These are phyloP conservation scores for Melanostoma mellinum DNA, from an alignment of 2,888 invertebrate species.

Conservation along the genomic window DNA sequence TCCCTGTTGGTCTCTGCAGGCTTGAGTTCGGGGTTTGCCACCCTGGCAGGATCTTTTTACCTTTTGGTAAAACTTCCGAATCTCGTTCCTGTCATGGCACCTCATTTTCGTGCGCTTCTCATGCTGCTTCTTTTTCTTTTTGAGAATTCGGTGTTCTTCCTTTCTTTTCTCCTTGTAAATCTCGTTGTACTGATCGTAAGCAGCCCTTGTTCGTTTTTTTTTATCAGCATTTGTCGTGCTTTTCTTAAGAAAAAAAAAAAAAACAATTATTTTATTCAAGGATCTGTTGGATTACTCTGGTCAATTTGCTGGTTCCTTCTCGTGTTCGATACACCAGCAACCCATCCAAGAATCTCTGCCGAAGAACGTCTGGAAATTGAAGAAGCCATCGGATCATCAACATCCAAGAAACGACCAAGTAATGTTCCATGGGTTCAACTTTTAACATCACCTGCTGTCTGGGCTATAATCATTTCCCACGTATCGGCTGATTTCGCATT, in stretches of 20 bases:
- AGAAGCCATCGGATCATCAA: conserved; percentile 86
- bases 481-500: conserved; percentile 93
- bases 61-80: too few species aligned
- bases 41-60: too few species aligned
- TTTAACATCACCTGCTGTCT: conserved; percentile 88
- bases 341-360: conserved; percentile 90
- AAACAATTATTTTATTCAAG: conserved; percentile 77
- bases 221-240: too few species aligned
- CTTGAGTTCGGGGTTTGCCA: too few species aligned
- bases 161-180: too few species aligned
- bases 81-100: too few species aligned
- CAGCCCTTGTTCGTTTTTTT: too few species aligned
- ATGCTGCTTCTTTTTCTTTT: too few species aligned
- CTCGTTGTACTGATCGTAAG: too few species aligned
- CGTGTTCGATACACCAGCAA: conserved; percentile 90
- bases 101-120: too few species aligned
- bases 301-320: conserved; percentile 91
- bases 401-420: conserved; percentile 84
- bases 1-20: too few species aligned
- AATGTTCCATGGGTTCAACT: conserved; percentile 89
- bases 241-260: background rate
- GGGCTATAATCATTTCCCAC: conserved; percentile 93
- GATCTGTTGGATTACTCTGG: conserved; percentile 90
- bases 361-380: conserved; percentile 89
- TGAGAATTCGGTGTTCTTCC: too few species aligned